Conservation (phyloP, 2,888 invertebrate genomes). For the Aphidius colemani region DNA sequence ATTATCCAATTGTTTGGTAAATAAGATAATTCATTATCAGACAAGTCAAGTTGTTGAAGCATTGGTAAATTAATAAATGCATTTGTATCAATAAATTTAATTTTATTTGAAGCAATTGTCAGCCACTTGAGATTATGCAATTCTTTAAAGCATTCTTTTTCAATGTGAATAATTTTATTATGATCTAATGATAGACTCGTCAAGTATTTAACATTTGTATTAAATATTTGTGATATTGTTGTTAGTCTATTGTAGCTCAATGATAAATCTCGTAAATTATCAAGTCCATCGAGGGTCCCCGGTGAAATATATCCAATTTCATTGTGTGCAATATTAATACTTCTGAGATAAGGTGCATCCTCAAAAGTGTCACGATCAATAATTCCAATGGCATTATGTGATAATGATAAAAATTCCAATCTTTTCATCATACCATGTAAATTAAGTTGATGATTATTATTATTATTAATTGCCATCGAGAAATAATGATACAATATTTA, state of each 20-base stretch:
- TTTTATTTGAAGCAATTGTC: conserved; percentile 40
- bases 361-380: conserved; percentile 43
- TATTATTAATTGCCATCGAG: conserved; percentile 40
- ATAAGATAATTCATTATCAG: conserved; percentile 36
- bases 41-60: conserved; percentile 36
- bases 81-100: conserved; percentile 36
- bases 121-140: conserved; percentile 39
- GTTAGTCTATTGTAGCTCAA: conserved; percentile 38
- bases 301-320: conserved; percentile 34
- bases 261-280: conserved; percentile 38
- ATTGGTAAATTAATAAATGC: conserved; percentile 32
- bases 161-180: conserved; percentile 40
- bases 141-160: conserved; percentile 34
- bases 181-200: conserved; percentile 40
- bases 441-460: conserved; percentile 32
- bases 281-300: conserved; percentile 37
- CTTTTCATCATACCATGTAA: conserved; percentile 37
- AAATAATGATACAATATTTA: conserved; percentile 39
- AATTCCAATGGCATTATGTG: conserved; percentile 39
- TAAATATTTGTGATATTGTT: conserved; percentile 34
- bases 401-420: conserved; percentile 40
- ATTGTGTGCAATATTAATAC: conserved; percentile 43
- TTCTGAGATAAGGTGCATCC: conserved; percentile 37
- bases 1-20: conserved; percentile 39
- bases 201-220: conserved; percentile 32